Conservation (phyloP, 2,797 vertebrate genomes). For the Acanthurus leucopareius region DNA sequence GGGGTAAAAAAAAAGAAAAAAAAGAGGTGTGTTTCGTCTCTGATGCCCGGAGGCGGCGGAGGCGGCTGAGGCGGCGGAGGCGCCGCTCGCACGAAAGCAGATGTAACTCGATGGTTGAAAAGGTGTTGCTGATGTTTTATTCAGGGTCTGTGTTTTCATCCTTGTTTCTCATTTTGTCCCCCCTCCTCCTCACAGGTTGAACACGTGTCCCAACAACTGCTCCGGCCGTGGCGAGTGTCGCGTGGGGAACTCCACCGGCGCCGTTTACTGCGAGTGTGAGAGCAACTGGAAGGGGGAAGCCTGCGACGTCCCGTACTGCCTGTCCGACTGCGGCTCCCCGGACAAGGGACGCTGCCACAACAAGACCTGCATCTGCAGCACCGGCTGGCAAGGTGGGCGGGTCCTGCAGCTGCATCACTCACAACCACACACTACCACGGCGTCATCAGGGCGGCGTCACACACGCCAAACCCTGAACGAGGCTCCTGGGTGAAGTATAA, state of each 20-base stretch:
- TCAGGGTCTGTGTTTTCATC: conserved; percentile 17
- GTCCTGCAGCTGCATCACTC: background rate
- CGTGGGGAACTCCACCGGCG: conserved; percentile 73
- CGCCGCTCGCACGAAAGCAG: conserved; percentile 9
- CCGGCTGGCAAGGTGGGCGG: conserved; percentile 92
- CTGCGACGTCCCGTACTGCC: conserved; percentile 93
- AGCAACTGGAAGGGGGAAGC: conserved; percentile 93
- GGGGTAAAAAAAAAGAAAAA: too few relatives aligned
- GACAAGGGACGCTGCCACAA: conserved; percentile 86
- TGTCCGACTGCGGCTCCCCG: conserved; percentile 86
- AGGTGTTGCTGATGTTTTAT: conserved; percentile 37
- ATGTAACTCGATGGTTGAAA: background rate
- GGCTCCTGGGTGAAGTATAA: conserved; percentile 4
- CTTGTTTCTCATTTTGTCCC: background rate
- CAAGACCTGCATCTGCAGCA: conserved; percentile 86
- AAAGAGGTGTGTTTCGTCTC: conserved; percentile 20
- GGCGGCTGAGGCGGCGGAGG: background rate
- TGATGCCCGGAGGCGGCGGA: background rate
- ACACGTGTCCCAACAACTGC: conserved; percentile 95
- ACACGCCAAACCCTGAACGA: conserved; percentile 20
- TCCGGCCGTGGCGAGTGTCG: conserved; percentile 91
- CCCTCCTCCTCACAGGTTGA: conserved; percentile 82
- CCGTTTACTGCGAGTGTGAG: conserved; percentile 89
- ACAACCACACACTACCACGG: too few relatives aligned
- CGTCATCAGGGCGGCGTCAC: background rate